Evolutionary conservation across 2,113 vertebrate genomes (phyloP), one percentile per base, ranked within the genome.

Genomic region (Hemibagrus wyckioides): DNA sequence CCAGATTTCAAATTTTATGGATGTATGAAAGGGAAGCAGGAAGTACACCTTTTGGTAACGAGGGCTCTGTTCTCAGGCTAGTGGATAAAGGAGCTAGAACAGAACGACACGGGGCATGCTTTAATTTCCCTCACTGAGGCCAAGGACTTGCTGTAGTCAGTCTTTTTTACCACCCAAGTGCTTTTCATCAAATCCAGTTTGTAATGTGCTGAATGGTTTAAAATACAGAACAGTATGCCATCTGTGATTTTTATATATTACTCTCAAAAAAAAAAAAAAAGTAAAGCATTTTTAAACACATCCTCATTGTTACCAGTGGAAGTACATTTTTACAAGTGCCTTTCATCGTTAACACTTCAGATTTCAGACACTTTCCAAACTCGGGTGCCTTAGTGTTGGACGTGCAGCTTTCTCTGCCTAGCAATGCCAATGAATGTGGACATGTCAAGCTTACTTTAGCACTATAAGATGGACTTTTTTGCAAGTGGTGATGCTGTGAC

Each of bases 401-500:
- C 17, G 4, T 65, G 76, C 57, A 86, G 54, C 80, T 71, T 81
- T 82, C 17, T 30, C 52, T 75, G 52, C 67, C 39, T 82, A 33
- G 63, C 50, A 30, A 52, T 76, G 89, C 57, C 85, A 80, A 86
- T 84, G 76, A 88, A 88, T 52, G 79, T 86, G 82, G 77, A 77
- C 33, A 39, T 56, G 25, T 36, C 15, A 9, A 61, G 80, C 28
- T 28, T 84, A 82, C 41, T 33, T 89, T 85, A 41, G 73, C 75
- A 59, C 83, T 73, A 61, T 71, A 65, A 56, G 87, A 79, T 77
- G 80, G 84, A 88, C 19, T 83, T 17, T 83, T 71, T 80, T n/a
- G 76, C 56, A 91, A 91, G 92, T 91, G 90, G 77, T 82, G 85
- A 84, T 82, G 80, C 77, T 86, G 56, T 63, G 76, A 85, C 41